Base-by-base conservation (phyloP, 2,113 vertebrate genomes). In the Scolopax mira region DNA sequence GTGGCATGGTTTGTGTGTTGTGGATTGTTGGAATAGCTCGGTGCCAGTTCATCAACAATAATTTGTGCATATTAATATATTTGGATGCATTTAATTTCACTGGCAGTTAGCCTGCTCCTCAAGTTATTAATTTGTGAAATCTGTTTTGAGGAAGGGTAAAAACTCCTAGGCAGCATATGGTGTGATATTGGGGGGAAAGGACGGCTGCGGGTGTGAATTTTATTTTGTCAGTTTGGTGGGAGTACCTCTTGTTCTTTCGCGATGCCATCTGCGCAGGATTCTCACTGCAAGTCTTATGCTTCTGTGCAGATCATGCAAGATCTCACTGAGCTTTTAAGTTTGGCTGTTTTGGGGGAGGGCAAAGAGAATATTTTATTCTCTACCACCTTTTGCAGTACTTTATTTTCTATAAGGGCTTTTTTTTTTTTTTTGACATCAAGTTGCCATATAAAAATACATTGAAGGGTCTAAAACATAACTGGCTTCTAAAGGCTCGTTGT, bases 141-240 rank as follows among this genome's bases (percentile, higher is more conserved):
- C 94, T 97, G 94, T 74, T 95, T 75, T 60, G 90, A 96, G 92
- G 90, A 96, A 88, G 89, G 94, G 57, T 83, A 73, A 24, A 92
- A 97, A 97, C 92, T 95, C 95, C 90, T 41, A 78, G 88, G 96
- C 94, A 97, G 85, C 97, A 97, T 97, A 97, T 97, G 96, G 95
- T 91, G 89, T 94, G 94, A 96, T 97, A 90, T 85, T 94, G 91
- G 96, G 96, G 95, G 92, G 93, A 91, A 92, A 92, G 94, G 97
- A 97, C 10, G 74, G 94, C 93, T 89, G 90, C 42, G 94, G 80
- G 96, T 94, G 93, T 96, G 91, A 97, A 97, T 96, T 94, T 58
- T 25, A 89, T 94, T 89, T 96, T 96, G 95, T 97, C 96, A 95
- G 94, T 90, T 91, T 95, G 66, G 97, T 97, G 94, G 96, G 96